Conservation (phyloP, 2,113 vertebrate genomes). For the Spheniscus mendiculus region DNA sequence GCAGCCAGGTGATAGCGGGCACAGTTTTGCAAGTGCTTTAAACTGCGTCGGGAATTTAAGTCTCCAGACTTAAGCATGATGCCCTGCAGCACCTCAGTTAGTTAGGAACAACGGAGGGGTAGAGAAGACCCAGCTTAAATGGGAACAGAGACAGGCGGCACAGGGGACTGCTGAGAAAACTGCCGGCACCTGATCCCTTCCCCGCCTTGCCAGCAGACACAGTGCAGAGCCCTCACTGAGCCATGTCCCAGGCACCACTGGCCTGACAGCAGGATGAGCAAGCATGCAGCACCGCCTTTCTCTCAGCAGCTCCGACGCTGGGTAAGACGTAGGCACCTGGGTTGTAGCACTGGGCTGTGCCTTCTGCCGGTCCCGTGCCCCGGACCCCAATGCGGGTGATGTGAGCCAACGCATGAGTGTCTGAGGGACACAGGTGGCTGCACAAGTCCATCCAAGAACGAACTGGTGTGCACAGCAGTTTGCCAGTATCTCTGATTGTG, state of each 20-base stretch:
- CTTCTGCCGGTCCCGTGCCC: accelerated
- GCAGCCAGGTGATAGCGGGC: neutral
- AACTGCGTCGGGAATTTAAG: neutral
- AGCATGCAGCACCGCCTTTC: neutral
- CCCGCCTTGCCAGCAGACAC: neutral
- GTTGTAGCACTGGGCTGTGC: neutral
- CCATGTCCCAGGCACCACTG: neutral
- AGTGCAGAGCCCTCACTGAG: neutral
- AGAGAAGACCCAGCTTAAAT: neutral
- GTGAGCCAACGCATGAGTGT: accelerated
- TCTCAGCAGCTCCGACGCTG: neutral
- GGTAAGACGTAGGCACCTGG: accelerated
- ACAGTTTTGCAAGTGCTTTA: neutral
- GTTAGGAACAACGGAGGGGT: accelerated
- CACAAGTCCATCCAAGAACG: neutral
- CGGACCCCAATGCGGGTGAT: accelerated
- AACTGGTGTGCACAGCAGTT: neutral
- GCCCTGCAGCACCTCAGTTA: neutral
- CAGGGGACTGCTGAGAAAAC: neutral
- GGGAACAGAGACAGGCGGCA: accelerated
- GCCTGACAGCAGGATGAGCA: neutral
- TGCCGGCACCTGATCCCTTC: neutral
- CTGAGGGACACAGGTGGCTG: neutral
- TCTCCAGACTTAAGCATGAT: no score
- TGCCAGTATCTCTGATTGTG: neutral